Conservation (phyloP, 2,888 invertebrate genomes). For the Drosophila phalerata region DNA sequence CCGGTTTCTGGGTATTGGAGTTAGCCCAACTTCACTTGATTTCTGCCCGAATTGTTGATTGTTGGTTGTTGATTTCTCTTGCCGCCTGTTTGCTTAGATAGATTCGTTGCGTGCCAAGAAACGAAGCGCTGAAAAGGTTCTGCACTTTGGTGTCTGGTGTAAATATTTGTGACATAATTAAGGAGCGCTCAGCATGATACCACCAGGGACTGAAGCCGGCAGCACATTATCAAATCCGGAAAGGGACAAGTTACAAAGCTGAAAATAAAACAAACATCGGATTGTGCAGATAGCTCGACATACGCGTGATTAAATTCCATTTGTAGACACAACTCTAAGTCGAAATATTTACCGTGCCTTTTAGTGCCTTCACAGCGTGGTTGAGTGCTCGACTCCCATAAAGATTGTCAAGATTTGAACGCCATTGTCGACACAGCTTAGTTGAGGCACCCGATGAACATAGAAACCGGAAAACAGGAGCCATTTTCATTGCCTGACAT, state of each 20-base stretch:
- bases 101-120: slow-evolving; percentile 73
- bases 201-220: slow-evolving; percentile 42
- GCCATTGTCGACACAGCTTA: slow-evolving; percentile 23
- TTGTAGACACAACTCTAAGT: slow-evolving; percentile 66
- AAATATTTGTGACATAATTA: slow-evolving; percentile 82
- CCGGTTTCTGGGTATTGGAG: slow-evolving; percentile 21
- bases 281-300: slow-evolving; percentile 56
- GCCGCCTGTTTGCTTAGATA: slow-evolving; percentile 55
- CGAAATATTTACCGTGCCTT: slow-evolving; percentile 62
- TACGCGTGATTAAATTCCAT: slow-evolving; percentile 80
- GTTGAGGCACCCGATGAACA: neutral
- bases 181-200: slow-evolving; percentile 64
- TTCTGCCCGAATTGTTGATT: slow-evolving; percentile 42
- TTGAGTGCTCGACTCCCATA: slow-evolving; percentile 72
- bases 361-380: slow-evolving; percentile 61
- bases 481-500: slow-evolving; percentile 47
- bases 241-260: slow-evolving; percentile 61
- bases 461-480: neutral
- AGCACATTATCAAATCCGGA: slow-evolving; percentile 68
- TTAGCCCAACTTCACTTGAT: slow-evolving; percentile 61
- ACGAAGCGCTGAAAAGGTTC: slow-evolving; percentile 57
- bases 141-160: slow-evolving; percentile 64
- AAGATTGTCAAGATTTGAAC: slow-evolving; percentile 75
- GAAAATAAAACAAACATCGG: slow-evolving; percentile 74
- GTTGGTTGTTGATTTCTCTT: slow-evolving; percentile 40